Evolutionary conservation across 2,113 vertebrate genomes (phyloP), one percentile per base, ranked within the genome.

Genomic region (Rynchops niger): DNA sequence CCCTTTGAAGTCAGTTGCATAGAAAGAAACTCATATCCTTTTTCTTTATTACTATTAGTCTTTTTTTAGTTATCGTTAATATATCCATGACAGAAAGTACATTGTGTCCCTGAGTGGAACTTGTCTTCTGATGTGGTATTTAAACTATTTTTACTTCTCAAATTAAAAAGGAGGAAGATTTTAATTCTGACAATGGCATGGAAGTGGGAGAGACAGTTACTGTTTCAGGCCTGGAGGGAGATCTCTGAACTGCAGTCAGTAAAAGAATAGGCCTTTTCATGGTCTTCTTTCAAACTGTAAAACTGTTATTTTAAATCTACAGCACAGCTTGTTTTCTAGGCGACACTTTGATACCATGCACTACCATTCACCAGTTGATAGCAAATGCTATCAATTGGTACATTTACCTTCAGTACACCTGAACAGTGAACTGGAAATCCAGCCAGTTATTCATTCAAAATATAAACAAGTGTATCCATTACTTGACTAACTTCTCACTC

Each of bases 111-210:
- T 86, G 38, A 72, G 34, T 5, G 4, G 38, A 95, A 73, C 53
- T 83, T 65, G 15, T 21, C n/a, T 78, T 90, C 59, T 95, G 65
- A 84, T 93, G 83, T 88, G 90, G 86, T 61, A 95, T 92, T 91
- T 63, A 82, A 93, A 88, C 80, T 88, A 79, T 79, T 93, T 97
- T 74, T 90, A 77, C 56, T 81, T 86, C 53, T 93, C 36, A 81
- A 49, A 92, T 90, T 95, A 78, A 74, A 70, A 86, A 86, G 22
- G 23, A 86, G 23, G 26, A 88, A 93, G 59, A 81, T 74, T 78
- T 80, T 83, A 84, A 71, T 90, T 90, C 55, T 71, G 32, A 81
- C 59, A 93, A 55, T 43, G 59, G 13, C 34, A 56, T 81, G 43
- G 76, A 91, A 94, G n/a, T 62, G 18, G 4, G 3, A 88, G 34